Evolutionary conservation across 1,140 invertebrate species (phyloP), one percentile per base, ranked within the genome.

Genomic region (Thalassaphorura encarpata): DNA sequence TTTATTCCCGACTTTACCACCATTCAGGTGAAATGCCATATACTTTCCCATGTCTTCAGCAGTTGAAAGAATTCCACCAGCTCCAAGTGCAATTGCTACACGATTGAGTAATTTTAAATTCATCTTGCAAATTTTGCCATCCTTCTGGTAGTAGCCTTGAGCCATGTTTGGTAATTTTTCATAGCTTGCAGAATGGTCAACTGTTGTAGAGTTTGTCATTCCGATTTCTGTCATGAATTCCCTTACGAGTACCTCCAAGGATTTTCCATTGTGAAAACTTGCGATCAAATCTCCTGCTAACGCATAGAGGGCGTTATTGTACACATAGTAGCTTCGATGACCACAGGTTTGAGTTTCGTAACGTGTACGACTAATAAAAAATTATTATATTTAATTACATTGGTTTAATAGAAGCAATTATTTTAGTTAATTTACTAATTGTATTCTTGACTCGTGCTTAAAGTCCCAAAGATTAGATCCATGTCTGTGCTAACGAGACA

Each of bases 201-300:
- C 18, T 23, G 40, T 48, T 19, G 56, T 39, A 6, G 51, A 29
- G 28, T 50, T 54, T 23, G 28, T 19, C 43, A 58, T 54, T 15
- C n/a, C 41, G 4, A 41, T 40, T 11, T 36, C 33, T n/a, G n/a
- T 36, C 11, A 36, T 11, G 11, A 36, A n/a, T 40, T 41, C 18
- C 19, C 6, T 21, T 13, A 51, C 3, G 3, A 51, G 33, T n/a
- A n/a, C 26, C 21, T 51, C 49, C 11, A 24, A 51, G 15, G 49
- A 21, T 8, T 11, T 11, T 13, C 26, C 26, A 23, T 26, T 29
- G 4, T 40, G 11, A 6, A 8, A 5, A 43, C 24, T 48, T 15
- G 45, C 26, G 2, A 47, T 43, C n/a, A n/a, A n/a, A n/a, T 58
- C 50, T 2, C 28, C 49, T 11, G 48, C 48, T 18, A 45, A 13